Conservation (phyloP, 2,888 invertebrate genomes). For the Iphiclides podalirius region DNA sequence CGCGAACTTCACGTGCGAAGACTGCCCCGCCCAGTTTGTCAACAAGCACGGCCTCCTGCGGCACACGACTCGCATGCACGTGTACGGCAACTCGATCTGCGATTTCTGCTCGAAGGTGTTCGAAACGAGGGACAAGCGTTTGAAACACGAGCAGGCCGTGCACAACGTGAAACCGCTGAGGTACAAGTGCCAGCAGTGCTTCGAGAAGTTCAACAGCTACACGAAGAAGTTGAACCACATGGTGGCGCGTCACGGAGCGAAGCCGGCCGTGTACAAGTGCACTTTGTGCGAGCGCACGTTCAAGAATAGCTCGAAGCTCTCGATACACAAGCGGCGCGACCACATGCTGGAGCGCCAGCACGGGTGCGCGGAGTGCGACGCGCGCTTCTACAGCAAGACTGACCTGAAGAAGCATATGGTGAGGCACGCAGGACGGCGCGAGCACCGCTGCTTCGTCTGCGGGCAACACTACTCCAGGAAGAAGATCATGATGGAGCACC, state of each 20-base stretch:
- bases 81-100: conserved; percentile 76
- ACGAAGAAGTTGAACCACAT: conserved; percentile 68
- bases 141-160: conserved; percentile 69
- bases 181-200: conserved; percentile 72
- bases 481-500: conserved; percentile 37
- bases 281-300: conserved; percentile 70
- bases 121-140: conserved; percentile 68
- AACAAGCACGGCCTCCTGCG: conserved; percentile 56
- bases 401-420: conserved; percentile 41
- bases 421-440: conserved; percentile 37
- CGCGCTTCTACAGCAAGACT: conserved; percentile 34
- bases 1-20: conserved; percentile 69
- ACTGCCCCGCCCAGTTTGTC: conserved; percentile 67
- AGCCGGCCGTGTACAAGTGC: conserved; percentile 58
- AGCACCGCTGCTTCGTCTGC: conserved; percentile 37
- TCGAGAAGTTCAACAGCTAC: conserved; percentile 67
- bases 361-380: conserved; percentile 39
- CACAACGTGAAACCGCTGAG: conserved; percentile 69
- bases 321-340: conserved; percentile 39
- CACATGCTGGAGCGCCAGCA: conserved; percentile 48
- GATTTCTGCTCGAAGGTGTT: conserved; percentile 75
- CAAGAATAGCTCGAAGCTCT: conserved; percentile 57
- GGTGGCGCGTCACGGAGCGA: conserved; percentile 60
- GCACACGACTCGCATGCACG: conserved; percentile 59
- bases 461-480: conserved; percentile 38